Conservation (phyloP, 2,888 invertebrate species). For the Pardosa pseudoannulata region DNA sequence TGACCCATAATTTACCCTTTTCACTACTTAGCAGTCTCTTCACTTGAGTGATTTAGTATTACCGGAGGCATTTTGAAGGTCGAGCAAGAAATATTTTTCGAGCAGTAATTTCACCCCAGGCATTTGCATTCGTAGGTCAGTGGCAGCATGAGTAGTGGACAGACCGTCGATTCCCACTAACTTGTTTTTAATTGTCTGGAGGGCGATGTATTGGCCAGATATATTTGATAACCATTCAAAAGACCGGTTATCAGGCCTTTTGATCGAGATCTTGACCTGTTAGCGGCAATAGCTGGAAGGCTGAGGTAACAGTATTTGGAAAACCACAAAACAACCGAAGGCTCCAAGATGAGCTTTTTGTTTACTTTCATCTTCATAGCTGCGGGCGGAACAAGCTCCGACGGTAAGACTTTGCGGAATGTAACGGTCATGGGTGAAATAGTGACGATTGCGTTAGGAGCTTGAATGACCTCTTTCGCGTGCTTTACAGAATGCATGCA, state of each 20-base stretch:
- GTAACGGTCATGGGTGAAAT: slow-evolving; percentile 58
- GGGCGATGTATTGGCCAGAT: slow-evolving; percentile 22
- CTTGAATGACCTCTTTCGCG: slow-evolving; percentile 36
- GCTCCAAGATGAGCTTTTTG: background rate
- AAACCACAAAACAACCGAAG: background rate
- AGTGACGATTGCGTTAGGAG: slow-evolving; percentile 22
- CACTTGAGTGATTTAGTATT: slow-evolving; percentile 32
- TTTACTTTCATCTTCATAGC: slow-evolving; percentile 44
- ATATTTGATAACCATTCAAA: slow-evolving; percentile 23
- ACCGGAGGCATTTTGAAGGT: slow-evolving; percentile 34
- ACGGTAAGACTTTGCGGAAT: slow-evolving; percentile 18
- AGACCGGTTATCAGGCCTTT: slow-evolving; percentile 32
- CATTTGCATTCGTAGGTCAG: slow-evolving; percentile 31
- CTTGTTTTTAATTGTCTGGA: slow-evolving; percentile 55
- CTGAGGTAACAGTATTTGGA: slow-evolving; percentile 43
- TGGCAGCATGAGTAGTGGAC: slow-evolving; percentile 45
- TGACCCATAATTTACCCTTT: slow-evolving; percentile 34
- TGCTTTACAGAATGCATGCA: background rate
- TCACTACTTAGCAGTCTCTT: slow-evolving; percentile 16
- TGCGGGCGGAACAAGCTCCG: slow-evolving; percentile 16
- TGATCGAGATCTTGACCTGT: slow-evolving; percentile 4
- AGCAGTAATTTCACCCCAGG: slow-evolving; percentile 11
- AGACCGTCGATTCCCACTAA: slow-evolving; percentile 29
- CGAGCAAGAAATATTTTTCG: slow-evolving; percentile 27
- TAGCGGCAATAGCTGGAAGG: slow-evolving; percentile 7